Conservation (phyloP, 2,797 vertebrate genomes). For the Neosilurus mollespiculum region DNA sequence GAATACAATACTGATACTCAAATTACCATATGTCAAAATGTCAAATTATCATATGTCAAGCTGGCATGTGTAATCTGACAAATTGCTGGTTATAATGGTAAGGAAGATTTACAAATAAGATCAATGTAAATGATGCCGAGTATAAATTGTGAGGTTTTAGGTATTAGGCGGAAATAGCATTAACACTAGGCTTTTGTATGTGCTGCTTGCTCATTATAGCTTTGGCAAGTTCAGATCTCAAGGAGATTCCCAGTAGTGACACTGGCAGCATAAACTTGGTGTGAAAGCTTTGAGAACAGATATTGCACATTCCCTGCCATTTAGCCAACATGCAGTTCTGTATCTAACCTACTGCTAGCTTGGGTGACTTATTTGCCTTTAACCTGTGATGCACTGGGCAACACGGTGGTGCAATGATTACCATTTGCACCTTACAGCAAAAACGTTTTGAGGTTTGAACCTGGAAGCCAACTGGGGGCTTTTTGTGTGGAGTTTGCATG, state of each 20-base stretch:
- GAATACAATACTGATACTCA: neutral
- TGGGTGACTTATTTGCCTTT: neutral
- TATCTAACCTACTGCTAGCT: neutral
- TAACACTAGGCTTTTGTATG: neutral
- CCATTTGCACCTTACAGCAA: no score
- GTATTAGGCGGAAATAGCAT: neutral
- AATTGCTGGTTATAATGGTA: neutral
- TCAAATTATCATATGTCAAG: no score
- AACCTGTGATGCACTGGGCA: neutral
- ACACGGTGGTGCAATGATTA: no score
- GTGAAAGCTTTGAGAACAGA: slow-evolving; percentile 9
- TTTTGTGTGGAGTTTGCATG: no score
- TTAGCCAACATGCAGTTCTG: neutral
- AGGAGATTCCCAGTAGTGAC: neutral
- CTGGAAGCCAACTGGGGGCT: no score
- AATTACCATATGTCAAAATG: neutral
- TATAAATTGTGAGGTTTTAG: neutral
- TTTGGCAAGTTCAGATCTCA: neutral
- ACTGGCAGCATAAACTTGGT: neutral
- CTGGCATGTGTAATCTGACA: neutral
- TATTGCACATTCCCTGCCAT: slow-evolving; percentile 1
- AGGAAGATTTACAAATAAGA: neutral
- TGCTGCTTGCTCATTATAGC: neutral
- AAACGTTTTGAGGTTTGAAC: no score
- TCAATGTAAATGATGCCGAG: neutral